Conservation (phyloP, 2,113 vertebrate genomes). For the Cephalopholis sonnerati region DNA sequence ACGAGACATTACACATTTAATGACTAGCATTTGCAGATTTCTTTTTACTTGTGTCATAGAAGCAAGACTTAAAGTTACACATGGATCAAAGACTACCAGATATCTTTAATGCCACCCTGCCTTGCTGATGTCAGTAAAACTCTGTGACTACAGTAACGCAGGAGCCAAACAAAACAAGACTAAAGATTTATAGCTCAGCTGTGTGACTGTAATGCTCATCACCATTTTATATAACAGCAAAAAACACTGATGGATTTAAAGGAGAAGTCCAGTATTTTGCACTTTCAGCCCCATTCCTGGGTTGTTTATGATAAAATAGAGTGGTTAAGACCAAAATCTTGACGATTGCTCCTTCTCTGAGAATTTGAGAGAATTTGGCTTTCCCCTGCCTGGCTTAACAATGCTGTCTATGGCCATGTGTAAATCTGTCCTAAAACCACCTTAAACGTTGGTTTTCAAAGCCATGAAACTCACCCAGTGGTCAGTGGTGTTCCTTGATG, state of each 20-base stretch:
- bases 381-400: no score
- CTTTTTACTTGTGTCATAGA: constrained; percentile 23
- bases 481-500: no score
- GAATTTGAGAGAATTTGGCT: no score
- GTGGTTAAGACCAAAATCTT: no score
- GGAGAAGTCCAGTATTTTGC: no score
- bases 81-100: constrained; percentile 22
- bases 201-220: not conserved
- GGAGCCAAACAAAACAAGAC: not conserved
- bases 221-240: not conserved
- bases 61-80: not conserved
- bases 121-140: not conserved
- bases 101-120: not conserved
- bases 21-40: constrained; percentile 42
- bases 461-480: no score
- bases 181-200: not conserved
- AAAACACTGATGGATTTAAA: not conserved
- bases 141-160: not conserved
- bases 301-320: no score
- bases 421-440: no score
- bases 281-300: no score
- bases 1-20: constrained; percentile 71
- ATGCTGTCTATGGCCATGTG: no score
- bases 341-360: no score
- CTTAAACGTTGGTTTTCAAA: no score